Evolutionary conservation across 2,797 vertebrate genomes (phyloP).

Genomic region (Lepilemur ruficaudatus): DNA sequence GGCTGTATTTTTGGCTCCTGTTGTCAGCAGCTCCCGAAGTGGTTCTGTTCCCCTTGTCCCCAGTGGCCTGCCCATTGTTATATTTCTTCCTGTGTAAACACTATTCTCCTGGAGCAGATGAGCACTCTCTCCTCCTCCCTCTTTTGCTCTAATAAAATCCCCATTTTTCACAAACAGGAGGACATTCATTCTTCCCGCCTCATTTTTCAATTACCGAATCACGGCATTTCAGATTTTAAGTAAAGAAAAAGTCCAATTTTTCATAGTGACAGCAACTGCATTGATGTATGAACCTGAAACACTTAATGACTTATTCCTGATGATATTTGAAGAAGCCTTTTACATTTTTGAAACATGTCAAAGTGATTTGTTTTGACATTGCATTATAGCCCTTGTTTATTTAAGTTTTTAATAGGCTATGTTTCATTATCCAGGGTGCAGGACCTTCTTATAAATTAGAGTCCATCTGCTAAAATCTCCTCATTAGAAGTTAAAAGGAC

Average conservation of each 20-base stretch:
- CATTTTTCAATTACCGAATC: slow-evolving; percentile 84
- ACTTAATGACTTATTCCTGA: slow-evolving; percentile 79
- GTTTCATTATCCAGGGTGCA: slow-evolving; percentile 58
- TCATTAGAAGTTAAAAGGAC: slow-evolving; percentile 43
- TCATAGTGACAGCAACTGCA: slow-evolving; percentile 81
- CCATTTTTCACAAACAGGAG: slow-evolving; percentile 77
- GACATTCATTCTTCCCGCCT: slow-evolving; percentile 69
- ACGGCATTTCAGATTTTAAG: slow-evolving; percentile 84
- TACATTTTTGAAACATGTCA: slow-evolving; percentile 71
- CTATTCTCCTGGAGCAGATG: slow-evolving; percentile 11
- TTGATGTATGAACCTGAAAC: slow-evolving; percentile 80
- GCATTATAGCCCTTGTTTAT: slow-evolving; percentile 52
- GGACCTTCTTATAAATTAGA: slow-evolving; percentile 39
- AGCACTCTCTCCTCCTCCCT: slow-evolving; percentile 59
- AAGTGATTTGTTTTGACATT: slow-evolving; percentile 77
- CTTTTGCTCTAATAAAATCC: slow-evolving; percentile 77
- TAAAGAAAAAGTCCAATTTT: slow-evolving; percentile 84
- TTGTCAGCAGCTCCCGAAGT: slow-evolving; percentile 54
- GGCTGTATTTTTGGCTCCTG: slow-evolving; percentile 50
- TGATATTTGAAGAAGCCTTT: slow-evolving; percentile 75
- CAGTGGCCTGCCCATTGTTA: slow-evolving; percentile 25
- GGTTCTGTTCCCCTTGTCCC: slow-evolving; percentile 55
- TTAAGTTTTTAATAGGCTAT: slow-evolving; percentile 50
- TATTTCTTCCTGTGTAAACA: slow-evolving; percentile 68
- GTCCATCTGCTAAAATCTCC: slow-evolving; percentile 44